Evolutionary conservation across 2,113 vertebrate genomes (phyloP).

Genomic region (Clarias batrachus): DNA sequence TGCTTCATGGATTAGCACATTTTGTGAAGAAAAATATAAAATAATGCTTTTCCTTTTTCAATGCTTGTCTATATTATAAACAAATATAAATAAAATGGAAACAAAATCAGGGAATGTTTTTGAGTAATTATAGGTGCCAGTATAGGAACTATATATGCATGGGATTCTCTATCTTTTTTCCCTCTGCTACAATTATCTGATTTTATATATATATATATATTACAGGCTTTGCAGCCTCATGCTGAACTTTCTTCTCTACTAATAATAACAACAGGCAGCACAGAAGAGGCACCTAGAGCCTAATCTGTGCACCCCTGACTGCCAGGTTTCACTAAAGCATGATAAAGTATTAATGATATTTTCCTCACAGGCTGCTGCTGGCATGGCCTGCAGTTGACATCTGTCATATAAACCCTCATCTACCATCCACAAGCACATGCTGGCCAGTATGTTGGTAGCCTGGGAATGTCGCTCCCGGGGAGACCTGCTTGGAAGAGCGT

Average conservation of each 20-base stretch:
- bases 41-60: not conserved
- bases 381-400: slow-evolving; percentile 62
- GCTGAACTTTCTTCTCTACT: slow-evolving; percentile 26
- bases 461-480: slow-evolving; percentile 36
- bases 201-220: not conserved
- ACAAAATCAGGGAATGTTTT: too few relatives aligned
- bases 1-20: not conserved
- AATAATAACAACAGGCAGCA: slow-evolving; percentile 59
- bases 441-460: slow-evolving; percentile 36
- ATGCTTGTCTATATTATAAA: not conserved
- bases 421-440: slow-evolving; percentile 39
- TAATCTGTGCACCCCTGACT: slow-evolving; percentile 66
- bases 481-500: slow-evolving; percentile 31
- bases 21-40: not conserved
- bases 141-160: not conserved
- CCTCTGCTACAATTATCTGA: not conserved
- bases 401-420: slow-evolving; percentile 55
- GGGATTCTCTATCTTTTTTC: not conserved
- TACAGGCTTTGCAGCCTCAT: slow-evolving; percentile 36
- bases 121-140: not conserved
- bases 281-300: slow-evolving; percentile 59
- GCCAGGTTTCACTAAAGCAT: slow-evolving; percentile 63
- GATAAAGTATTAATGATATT: slow-evolving; percentile 65
- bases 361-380: slow-evolving; percentile 59
- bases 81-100: not conserved